Evolutionary conservation across 2,888 invertebrate genomes (phyloP), one percentile per base, ranked within the genome.

Genomic region (Netelia inedita): DNA sequence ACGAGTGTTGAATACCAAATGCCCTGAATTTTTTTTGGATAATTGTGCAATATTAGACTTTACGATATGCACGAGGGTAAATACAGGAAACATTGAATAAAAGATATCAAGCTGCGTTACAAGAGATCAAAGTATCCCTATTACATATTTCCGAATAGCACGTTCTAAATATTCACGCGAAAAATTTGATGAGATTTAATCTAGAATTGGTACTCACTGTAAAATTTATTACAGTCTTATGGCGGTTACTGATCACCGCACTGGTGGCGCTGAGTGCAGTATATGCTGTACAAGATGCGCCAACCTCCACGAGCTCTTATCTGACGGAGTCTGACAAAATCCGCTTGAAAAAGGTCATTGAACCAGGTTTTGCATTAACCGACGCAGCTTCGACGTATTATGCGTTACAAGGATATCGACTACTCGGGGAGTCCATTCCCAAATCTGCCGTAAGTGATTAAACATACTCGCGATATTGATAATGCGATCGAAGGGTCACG

Each of bases 301-400:
- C 89, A 28, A 90, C 92, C 14, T 93, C 94, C 0, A 94, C 94
- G 28, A 93, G 86, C 88, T 90, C 91, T 1, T 94, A 93, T 79
- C 87, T 94, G 72, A 91, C 92, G 5, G 80, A 80, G 46, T 88
- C 89, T 85, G 93, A 94, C 83, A 93, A 90, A 88, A 16, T 75
- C 1, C 92, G 91, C 68, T 87, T 93, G 1, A 93, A 91, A 79
- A 91, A 89, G 55, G 90, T 93, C 9, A 82, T 94, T 2, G 90
- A 92, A 79, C 88, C 91, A 11, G 93, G 93, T 71, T 92, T 93
- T 43, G 82, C 88, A 63, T 85, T 92, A 2, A 82, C 95, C 87
- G 97, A 97, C 92, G 91, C 97, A 65, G 94, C 95, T 76, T 94
- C 96, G 3, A 93, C 97, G 43, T 97, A 97, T 92, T 97, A 97